A percentile compares a stretch with the other conserved stretches of the same genome.
phyloP scores from a whole-genome alignment of 2,113 vertebrate genomes.

The Actinemys pallida region DNA sequence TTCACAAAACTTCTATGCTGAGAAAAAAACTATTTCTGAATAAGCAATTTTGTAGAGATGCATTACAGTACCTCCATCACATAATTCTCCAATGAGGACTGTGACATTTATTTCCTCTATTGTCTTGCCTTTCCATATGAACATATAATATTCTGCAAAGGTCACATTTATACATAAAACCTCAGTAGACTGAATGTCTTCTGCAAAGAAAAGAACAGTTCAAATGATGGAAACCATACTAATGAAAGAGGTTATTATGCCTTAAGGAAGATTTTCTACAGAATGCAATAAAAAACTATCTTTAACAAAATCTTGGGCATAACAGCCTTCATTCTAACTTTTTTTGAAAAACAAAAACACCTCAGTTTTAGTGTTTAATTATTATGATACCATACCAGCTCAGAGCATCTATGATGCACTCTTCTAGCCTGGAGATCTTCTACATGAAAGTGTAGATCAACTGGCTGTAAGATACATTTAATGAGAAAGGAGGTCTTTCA shows the following conservation, averaged over 20 bases:
- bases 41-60: not conserved
- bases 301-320: not conserved
- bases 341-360: not conserved
- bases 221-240: not conserved
- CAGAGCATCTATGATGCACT: not conserved
- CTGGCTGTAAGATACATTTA: not conserved
- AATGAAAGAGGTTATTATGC: not conserved
- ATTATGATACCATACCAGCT: not conserved
- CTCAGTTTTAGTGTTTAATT: not conserved
- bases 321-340: not conserved
- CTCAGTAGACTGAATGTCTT: not conserved
- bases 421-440: not conserved
- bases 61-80: constrained; percentile 61
- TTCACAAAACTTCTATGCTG: not conserved
- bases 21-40: not conserved
- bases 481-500: not conserved
- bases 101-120: constrained; percentile 82
- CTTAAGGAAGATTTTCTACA: not conserved
- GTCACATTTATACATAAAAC: constrained; percentile 80
- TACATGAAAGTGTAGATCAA: not conserved
- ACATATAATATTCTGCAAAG: constrained; percentile 85
- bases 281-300: not conserved
- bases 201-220: constrained; percentile 57
- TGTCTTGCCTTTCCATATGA: constrained; percentile 85
- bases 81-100: constrained; percentile 73